Base-by-base conservation (phyloP, 2,113 vertebrate genomes). In the Cygnus buccinator region DNA sequence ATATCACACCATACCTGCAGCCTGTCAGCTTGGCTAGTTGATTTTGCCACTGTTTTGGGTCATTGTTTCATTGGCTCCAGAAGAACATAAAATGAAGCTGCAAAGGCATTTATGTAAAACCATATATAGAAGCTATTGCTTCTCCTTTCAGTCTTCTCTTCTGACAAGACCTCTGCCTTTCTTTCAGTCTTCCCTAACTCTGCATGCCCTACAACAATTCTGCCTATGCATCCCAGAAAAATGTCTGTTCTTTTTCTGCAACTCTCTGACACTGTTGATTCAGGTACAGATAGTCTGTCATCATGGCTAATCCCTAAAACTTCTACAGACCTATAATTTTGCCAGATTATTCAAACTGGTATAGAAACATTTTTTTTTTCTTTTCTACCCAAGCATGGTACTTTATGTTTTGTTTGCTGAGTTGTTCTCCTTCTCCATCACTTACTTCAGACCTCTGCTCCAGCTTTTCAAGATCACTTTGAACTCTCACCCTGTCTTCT, bases 1-100 rank as follows among this genome's bases (percentile, higher is more conserved):
- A 3, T 48, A 33, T 71, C 37, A 13, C 21, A 37, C 17, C 13
- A 0, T 39, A 54, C 15, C 39, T 72, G 22, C 29, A 0, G 1
- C 33, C 20, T 33, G 23, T 78, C 35, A 62, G 48, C 35, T 68
- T 41, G 35, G 55, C 28, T 20, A 41, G 44, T 1, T 46, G 41
- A 31, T 70, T 74, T 87, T 87, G 48, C 33, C 61, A 23, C 37
- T 87, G 41, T 7, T 84, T 84, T 70, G 43, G 11, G 25, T 35
- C 13, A 20, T 52, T 39, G 35, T 62, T 70, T 68, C 44, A 52
- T 58, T 79, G 37, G 15, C 17, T 43, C 35, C 46, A 33, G 20
- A 74, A 77, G 65, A 48, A 55, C 19, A 39, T 25, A 44, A 61
- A 82, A 43, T 22, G 66, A 72, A 73, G 26, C 41, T 78, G 39